A percentile compares a stretch with the other conserved stretches of the same genome.
Conservation (phyloP, 2,797 vertebrate genomes). For the Diglossa cyanea region DNA sequence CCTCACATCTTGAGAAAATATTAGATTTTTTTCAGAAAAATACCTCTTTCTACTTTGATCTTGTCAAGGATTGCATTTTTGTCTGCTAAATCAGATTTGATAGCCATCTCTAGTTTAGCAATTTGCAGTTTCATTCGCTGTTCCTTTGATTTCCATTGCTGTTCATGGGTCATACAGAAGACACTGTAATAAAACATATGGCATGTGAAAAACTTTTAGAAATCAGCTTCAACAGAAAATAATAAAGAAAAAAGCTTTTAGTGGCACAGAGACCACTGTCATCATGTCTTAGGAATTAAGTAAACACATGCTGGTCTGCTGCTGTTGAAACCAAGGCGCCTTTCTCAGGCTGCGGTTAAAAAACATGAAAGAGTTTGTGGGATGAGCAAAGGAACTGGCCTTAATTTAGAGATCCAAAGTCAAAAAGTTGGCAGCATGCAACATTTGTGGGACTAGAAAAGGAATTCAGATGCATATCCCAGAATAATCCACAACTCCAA, state of each 20-base stretch:
- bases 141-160: conserved; percentile 83
- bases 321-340: conserved; percentile 98
- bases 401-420: conserved; percentile 92
- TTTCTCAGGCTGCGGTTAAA: conserved; percentile 94
- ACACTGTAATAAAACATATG: conserved; percentile 86
- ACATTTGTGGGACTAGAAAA: conserved; percentile 89
- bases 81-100: conserved; percentile 86
- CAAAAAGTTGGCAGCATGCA: conserved; percentile 88
- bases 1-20: not conserved
- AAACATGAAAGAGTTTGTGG: conserved; percentile 97
- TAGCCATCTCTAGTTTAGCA: conserved; percentile 82
- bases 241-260: conserved; percentile 86
- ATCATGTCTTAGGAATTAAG: conserved; percentile 99
- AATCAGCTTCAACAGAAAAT: conserved; percentile 85
- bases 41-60: conserved; percentile 87
- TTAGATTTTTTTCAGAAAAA: not conserved
- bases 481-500: conserved; percentile 88
- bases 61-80: conserved; percentile 89
- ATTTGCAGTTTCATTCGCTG: conserved; percentile 87
- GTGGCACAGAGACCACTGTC: conserved; percentile 93
- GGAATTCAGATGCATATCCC: conserved; percentile 93
- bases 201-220: conserved; percentile 83
- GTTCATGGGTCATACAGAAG: conserved; percentile 82
- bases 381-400: conserved; percentile 96
- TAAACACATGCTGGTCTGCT: conserved; percentile 98